A percentile compares a stretch with the other conserved stretches of the same genome.
These are phyloP conservation scores for Acromyrmex heyeri DNA, from an alignment of 1,140 invertebrate genomes.

Conservation along the genomic window DNA sequence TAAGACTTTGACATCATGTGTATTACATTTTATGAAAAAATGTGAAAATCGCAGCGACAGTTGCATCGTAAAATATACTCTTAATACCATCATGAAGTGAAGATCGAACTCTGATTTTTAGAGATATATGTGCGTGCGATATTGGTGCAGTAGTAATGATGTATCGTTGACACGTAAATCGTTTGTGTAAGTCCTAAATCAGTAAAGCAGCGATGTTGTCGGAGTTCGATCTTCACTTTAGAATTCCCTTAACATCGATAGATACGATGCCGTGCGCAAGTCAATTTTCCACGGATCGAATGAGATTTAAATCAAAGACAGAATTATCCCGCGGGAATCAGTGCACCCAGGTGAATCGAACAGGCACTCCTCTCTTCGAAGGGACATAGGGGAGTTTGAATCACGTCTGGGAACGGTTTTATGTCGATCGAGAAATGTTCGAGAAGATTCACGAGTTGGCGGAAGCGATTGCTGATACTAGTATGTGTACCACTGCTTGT, in stretches of 20 bases:
- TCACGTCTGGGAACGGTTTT: slow-evolving; percentile 40
- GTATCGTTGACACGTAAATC: too few relatives aligned
- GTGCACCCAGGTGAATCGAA: neutral
- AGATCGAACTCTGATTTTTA: too few relatives aligned
- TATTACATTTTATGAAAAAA: slow-evolving; percentile 70
- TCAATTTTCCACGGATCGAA: slow-evolving; percentile 46
- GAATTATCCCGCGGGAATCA: neutral
- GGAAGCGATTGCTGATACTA: slow-evolving; percentile 7
- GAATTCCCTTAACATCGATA: neutral
- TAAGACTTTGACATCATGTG: neutral
- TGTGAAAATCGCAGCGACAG: slow-evolving; percentile 53
- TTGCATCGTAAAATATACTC: neutral
- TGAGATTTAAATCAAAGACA: slow-evolving; percentile 68
- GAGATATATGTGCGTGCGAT: too few relatives aligned
- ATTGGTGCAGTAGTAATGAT: too few relatives aligned
- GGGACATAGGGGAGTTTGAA: slow-evolving; percentile 24
- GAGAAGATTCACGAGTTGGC: slow-evolving; percentile 28
- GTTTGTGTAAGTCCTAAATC: too few relatives aligned
- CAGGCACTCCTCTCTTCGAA: slow-evolving; percentile 12
- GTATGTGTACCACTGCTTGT: neutral
- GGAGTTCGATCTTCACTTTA: too few relatives aligned
- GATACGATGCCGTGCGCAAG: neutral
- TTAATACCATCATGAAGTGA: too few relatives aligned
- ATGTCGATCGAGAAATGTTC: slow-evolving; percentile 38
- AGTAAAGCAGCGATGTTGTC: too few relatives aligned